These are phyloP conservation scores for Clinocottus analis DNA, from an alignment of 2,113 vertebrate genomes.

Conservation along the genomic window DNA sequence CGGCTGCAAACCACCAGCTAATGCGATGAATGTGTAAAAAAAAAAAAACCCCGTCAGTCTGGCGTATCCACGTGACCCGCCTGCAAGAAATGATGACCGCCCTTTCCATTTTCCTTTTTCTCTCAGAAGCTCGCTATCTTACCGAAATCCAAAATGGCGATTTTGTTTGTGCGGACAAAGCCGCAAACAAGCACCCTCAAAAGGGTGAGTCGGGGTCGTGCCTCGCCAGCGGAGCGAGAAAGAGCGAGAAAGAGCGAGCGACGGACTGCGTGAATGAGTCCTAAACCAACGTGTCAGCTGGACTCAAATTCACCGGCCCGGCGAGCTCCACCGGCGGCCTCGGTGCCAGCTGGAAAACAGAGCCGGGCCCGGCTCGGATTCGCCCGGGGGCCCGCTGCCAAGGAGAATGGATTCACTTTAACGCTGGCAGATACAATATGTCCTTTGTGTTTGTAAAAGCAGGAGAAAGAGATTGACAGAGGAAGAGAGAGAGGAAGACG, in stretches of 20 bases:
- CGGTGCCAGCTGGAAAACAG: slow-evolving; percentile 70
- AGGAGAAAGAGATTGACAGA: slow-evolving; percentile 53
- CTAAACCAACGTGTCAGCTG: slow-evolving; percentile 68
- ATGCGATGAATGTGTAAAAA: slow-evolving; percentile 50
- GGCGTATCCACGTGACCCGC: slow-evolving; percentile 19
- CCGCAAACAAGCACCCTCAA: neutral
- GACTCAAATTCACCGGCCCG: slow-evolving; percentile 60
- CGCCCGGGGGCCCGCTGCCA: slow-evolving; percentile 57
- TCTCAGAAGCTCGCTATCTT: neutral
- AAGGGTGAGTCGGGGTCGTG: slow-evolving; percentile 44
- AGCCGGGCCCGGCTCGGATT: slow-evolving; percentile 60
- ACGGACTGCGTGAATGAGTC: slow-evolving; percentile 60
- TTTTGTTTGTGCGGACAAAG: neutral
- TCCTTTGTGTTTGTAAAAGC: slow-evolving; percentile 72
- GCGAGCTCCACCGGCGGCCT: slow-evolving; percentile 47
- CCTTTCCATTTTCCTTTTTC: neutral
- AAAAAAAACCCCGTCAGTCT: too few species aligned
- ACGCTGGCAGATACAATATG: slow-evolving; percentile 71
- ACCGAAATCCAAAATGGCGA: neutral
- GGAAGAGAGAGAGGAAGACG: slow-evolving; percentile 10
- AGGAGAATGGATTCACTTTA: slow-evolving; percentile 74
- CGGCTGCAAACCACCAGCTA: slow-evolving; percentile 41
- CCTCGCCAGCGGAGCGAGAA: slow-evolving; percentile 20
- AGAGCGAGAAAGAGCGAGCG: slow-evolving; percentile 34
- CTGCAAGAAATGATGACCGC: slow-evolving; percentile 2